phyloP scores from a whole-genome alignment of 1,140 invertebrate species.

The Drosophila ficusphila region DNA sequence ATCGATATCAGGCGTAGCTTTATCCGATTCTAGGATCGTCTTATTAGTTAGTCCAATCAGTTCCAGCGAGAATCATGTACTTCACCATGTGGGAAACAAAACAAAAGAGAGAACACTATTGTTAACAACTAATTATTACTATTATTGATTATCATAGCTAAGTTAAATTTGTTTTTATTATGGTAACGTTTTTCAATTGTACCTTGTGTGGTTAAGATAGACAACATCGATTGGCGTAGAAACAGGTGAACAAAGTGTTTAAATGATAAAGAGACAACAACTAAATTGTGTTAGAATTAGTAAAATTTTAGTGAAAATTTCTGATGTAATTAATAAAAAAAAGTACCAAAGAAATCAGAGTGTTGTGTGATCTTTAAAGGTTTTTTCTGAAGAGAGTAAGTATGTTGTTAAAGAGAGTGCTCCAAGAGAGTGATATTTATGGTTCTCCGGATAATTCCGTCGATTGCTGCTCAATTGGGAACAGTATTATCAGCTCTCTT shows the following conservation, averaged over 20 bases:
- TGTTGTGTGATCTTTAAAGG: neutral
- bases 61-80: constrained; percentile 65
- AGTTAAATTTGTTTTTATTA: constrained; percentile 71
- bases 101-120: constrained; percentile 34
- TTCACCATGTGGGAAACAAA: constrained; percentile 42
- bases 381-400: neutral
- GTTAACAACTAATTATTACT: constrained; percentile 58
- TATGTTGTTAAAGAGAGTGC: neutral
- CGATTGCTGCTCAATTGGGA: constrained; percentile 23
- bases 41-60: constrained; percentile 74
- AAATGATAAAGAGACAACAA: constrained; percentile 17
- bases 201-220: constrained; percentile 57
- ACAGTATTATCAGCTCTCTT: constrained; percentile 11
- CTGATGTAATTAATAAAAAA: constrained; percentile 73
- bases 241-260: constrained; percentile 19
- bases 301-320: constrained; percentile 75
- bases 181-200: constrained; percentile 62
- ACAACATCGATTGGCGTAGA: constrained; percentile 57
- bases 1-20: constrained; percentile 75
- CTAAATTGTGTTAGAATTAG: constrained; percentile 68
- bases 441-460: neutral
- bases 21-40: constrained; percentile 57
- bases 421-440: constrained; percentile 3
- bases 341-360: constrained; percentile 69
- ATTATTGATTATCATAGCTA: constrained; percentile 53